Conservation (phyloP, 1,140 invertebrate species). For the Lepidurus couesii region DNA sequence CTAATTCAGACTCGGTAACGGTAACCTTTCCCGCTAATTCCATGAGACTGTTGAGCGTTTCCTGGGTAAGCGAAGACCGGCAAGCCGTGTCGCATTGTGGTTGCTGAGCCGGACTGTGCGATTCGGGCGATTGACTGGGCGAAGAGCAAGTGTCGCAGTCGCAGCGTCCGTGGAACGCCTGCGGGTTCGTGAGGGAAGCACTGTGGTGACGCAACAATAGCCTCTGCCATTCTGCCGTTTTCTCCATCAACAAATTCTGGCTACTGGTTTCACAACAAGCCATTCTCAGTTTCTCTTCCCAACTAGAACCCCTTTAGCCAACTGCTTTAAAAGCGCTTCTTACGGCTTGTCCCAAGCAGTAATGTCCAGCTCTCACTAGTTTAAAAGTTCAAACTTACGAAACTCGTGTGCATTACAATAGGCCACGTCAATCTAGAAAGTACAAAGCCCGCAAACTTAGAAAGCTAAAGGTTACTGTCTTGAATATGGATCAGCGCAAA, state of each 20-base stretch:
- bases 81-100: not conserved
- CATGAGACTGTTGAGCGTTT: conserved; percentile 9
- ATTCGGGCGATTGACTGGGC: not conserved
- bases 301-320: too few relatives aligned
- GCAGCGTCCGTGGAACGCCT: conserved; percentile 3
- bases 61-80: not conserved
- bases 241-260: not conserved
- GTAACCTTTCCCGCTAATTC: not conserved
- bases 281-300: not conserved
- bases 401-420: too few relatives aligned
- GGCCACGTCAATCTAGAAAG: too few relatives aligned
- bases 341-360: too few relatives aligned
- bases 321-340: too few relatives aligned
- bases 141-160: conserved; percentile 12
- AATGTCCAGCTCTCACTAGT: too few relatives aligned
- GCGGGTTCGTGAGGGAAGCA: not conserved
- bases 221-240: not conserved
- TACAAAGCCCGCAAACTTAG: too few relatives aligned
- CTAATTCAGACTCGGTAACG: conserved; percentile 24
- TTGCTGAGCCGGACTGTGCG: conserved; percentile 1
- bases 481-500: too few relatives aligned
- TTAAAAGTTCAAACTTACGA: too few relatives aligned
- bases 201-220: conserved; percentile 2
- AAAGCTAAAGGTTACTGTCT: too few relatives aligned
- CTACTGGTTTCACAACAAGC: not conserved